Base-by-base conservation (phyloP, 2,113 vertebrate species). In the Phrynosoma blainvillii region DNA sequence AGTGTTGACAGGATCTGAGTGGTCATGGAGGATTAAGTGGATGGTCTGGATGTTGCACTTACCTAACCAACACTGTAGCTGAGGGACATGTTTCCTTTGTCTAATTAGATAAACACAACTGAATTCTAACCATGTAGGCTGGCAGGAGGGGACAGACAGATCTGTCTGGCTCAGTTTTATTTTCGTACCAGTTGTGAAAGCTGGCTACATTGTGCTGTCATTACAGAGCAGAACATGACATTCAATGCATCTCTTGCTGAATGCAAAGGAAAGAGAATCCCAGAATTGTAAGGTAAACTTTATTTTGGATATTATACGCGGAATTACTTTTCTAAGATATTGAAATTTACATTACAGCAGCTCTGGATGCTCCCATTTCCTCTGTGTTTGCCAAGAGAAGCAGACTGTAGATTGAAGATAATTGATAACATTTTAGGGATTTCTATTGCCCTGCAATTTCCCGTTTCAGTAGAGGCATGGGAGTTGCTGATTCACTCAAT, bases 241-340 rank as follows among this genome's bases (percentile, higher is more conserved):
- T 42, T 84, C 40, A 79, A 0, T 42, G 14, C 30, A 81, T 74
- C 40, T 84, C 82, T 87, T 79, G 5, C 78, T 88, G 87, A 90
- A 90, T 30, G 25, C 2, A 3, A 91, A 90, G 30, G 78, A 89
- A 91, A 82, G 68, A 92, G 85, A 82, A 68, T 84, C 90, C 59
- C 84, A 84, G 73, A 91, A 68, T 84, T 93, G 89, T 79, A 68
- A 92, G 91, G 86, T 88, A 93, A 92, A 89, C 87, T 95, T 94
- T 95, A 95, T 95, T 96, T 87, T 79, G 82, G 82, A 89, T 84
- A 90, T 89, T 65, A 92, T 3, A 1, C 68, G 77, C 54, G 90
- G 89, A 92, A 87, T 92, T 85, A 88, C 59, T 86, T 66, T 87
- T 79, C 47, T 88, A 82, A 11, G 93, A 93, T 94, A 94, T 92